Conservation (phyloP, 2,113 vertebrate species). For the Chaetura pelagica region DNA sequence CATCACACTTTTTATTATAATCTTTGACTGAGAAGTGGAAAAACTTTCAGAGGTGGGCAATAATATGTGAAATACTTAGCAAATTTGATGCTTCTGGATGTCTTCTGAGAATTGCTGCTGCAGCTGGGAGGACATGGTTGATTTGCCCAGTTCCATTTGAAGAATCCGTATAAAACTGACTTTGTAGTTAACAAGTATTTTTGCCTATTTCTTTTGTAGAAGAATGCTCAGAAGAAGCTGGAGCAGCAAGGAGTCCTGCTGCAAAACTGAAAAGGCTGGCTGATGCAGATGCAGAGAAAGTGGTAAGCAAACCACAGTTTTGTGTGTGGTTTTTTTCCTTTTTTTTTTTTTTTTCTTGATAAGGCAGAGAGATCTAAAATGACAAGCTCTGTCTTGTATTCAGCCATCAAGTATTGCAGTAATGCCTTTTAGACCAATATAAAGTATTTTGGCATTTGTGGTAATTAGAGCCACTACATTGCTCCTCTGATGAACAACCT, state of each 20-base stretch:
- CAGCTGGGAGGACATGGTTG: background rate
- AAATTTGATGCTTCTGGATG: background rate
- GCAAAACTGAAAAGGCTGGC: constrained; percentile 85
- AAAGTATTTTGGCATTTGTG: background rate
- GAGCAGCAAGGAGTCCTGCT: constrained; percentile 81
- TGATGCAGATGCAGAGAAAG: constrained; percentile 85
- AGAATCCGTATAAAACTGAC: background rate
- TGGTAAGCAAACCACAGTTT: constrained; percentile 68
- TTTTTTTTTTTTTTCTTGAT: background rate
- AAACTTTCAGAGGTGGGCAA: background rate
- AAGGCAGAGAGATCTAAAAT: background rate
- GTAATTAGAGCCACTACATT: background rate
- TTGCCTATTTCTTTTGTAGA: constrained; percentile 59
- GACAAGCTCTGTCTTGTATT: background rate
- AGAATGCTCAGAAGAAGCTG: constrained; percentile 78
- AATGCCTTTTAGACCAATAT: background rate
- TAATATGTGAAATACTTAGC: background rate
- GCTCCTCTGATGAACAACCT: background rate
- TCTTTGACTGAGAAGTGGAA: background rate
- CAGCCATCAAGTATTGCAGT: background rate
- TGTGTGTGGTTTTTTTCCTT: background rate
- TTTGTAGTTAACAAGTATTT: background rate
- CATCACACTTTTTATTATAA: background rate
- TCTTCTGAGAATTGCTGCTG: background rate
- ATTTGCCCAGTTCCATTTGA: background rate